Evolutionary conservation across 2,888 invertebrate species (phyloP).

Genomic region (Heliconius ethilla): DNA sequence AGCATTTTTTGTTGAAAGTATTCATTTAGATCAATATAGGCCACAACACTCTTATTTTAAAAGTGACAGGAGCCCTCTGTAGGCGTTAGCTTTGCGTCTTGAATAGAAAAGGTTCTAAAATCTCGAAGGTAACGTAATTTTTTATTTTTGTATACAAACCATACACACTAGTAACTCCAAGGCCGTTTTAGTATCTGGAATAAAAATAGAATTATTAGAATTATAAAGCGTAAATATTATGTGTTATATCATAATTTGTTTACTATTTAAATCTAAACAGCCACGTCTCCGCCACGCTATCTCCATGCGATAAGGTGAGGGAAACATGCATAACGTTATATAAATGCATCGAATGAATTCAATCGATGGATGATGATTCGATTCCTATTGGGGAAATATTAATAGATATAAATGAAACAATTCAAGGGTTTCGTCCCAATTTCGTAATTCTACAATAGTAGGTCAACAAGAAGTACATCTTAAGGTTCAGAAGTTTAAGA

Average conservation of each 20-base stretch:
- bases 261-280: background rate
- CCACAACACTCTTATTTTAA: too few species aligned
- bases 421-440: too few species aligned
- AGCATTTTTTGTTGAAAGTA: too few species aligned
- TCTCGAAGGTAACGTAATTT: too few species aligned
- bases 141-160: too few species aligned
- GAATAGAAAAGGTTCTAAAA: too few species aligned
- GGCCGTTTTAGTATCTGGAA: background rate
- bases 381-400: background rate
- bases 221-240: background rate
- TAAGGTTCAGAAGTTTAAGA: too few species aligned
- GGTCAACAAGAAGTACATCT: too few species aligned
- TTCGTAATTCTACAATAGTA: too few species aligned
- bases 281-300: slow-evolving; percentile 17
- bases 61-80: too few species aligned
- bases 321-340: background rate
- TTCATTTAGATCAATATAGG: too few species aligned
- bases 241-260: slow-evolving; percentile 12
- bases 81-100: too few species aligned
- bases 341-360: background rate
- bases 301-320: slow-evolving; percentile 16
- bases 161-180: background rate
- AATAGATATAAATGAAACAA: background rate
- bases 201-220: background rate
- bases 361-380: background rate